Evolutionary conservation across 2,888 invertebrate species (phyloP).

Genomic region (Maniola hyperantus): DNA sequence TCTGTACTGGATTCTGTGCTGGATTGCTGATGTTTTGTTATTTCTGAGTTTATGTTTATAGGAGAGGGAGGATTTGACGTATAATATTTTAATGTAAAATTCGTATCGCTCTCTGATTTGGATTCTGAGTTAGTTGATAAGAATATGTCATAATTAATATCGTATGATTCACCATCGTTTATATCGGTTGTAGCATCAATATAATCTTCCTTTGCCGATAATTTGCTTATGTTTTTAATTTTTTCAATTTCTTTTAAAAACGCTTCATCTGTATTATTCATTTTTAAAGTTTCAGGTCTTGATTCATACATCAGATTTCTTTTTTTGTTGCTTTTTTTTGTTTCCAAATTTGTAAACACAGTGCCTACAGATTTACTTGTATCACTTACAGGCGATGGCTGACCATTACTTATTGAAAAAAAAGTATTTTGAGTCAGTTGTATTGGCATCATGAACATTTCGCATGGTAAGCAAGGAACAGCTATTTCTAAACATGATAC

Average conservation of each 20-base stretch:
- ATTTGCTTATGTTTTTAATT: slow-evolving; percentile 48
- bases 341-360: background rate
- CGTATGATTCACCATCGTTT: slow-evolving; percentile 48
- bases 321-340: slow-evolving; percentile 14
- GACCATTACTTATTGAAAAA: background rate
- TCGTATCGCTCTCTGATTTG: slow-evolving; percentile 5
- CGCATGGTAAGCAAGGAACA: slow-evolving; percentile 61
- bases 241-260: slow-evolving; percentile 50
- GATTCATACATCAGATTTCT: slow-evolving; percentile 10
- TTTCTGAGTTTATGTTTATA: background rate
- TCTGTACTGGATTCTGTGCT: slow-evolving; percentile 15
- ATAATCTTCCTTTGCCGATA: slow-evolving; percentile 26
- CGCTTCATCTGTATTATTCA: slow-evolving; percentile 33
- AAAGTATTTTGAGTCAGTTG: slow-evolving; percentile 9
- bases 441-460: slow-evolving; percentile 40
- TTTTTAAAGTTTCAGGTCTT: slow-evolving; percentile 33
- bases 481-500: slow-evolving; percentile 56
- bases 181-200: slow-evolving; percentile 42
- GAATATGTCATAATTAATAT: slow-evolving; percentile 37
- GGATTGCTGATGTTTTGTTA: background rate
- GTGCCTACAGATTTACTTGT: background rate
- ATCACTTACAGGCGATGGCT: background rate
- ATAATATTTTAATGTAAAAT: slow-evolving; percentile 20
- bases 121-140: slow-evolving; percentile 22
- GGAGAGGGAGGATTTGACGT: slow-evolving; percentile 12